Percentiles rank a stretch among this genome's conserved stretches.
phyloP scores from a whole-genome alignment of 2,797 vertebrate species.

The Chelmon rostratus region DNA sequence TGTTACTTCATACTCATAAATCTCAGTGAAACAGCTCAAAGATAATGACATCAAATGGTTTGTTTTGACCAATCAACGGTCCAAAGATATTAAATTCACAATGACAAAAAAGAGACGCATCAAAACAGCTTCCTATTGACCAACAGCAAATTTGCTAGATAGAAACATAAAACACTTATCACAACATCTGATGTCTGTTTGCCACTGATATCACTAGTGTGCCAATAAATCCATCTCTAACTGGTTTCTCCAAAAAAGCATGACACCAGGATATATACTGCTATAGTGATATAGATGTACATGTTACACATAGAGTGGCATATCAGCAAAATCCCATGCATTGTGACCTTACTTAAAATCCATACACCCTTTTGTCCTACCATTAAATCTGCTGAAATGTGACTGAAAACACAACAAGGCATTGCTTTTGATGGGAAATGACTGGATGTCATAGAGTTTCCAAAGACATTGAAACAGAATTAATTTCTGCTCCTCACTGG shows the following conservation, averaged over 20 bases:
- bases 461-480: conserved; percentile 22
- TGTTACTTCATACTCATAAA: no score
- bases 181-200: no score
- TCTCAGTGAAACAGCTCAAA: no score
- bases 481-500: conserved; percentile 10
- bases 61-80: no score
- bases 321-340: no score
- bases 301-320: no score
- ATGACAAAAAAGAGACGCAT: no score
- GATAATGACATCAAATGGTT: no score
- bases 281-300: not conserved
- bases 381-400: conserved; percentile 19
- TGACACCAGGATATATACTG: not conserved
- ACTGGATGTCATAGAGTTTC: conserved; percentile 20
- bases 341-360: not conserved
- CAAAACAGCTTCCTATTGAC: no score
- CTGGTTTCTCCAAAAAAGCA: not conserved
- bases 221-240: not conserved
- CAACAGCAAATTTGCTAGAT: no score
- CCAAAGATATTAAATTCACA: no score
- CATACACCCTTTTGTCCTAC: conserved; percentile 4
- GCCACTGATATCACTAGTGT: not conserved
- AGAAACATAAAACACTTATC: no score
- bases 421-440: conserved; percentile 32
- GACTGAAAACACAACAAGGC: not conserved